Percentiles rank a stretch among this genome's conserved stretches.
Evolutionary conservation across 2,113 vertebrate species (phyloP).

Genomic region (Sapayoa aenigma): DNA sequence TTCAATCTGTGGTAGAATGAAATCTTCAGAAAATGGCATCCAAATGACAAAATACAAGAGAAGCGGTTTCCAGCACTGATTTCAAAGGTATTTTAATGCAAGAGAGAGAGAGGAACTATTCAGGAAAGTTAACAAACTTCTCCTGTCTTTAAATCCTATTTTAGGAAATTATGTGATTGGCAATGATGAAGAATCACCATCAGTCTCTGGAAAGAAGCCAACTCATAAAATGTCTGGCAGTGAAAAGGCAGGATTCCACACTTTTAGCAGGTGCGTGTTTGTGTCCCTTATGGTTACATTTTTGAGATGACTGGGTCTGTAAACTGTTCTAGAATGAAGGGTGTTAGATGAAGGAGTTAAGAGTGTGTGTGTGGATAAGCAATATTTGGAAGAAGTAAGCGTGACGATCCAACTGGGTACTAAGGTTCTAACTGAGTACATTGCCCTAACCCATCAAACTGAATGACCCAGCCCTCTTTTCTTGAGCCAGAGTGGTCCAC

Average conservation of each 20-base stretch:
- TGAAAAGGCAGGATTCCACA: constrained; percentile 58
- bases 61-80: background rate
- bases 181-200: constrained; percentile 80
- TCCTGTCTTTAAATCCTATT: constrained; percentile 45
- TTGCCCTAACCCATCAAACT: background rate
- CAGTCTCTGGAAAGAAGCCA: constrained; percentile 66
- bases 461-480: background rate
- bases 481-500: background rate
- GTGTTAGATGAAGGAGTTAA: background rate
- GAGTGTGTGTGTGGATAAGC: rapidly evolving
- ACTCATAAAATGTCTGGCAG: constrained; percentile 10
- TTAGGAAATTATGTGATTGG: constrained; percentile 75
- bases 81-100: background rate
- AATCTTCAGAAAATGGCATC: background rate
- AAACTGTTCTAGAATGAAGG: background rate
- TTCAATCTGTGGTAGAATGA: background rate
- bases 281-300: background rate
- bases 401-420: background rate
- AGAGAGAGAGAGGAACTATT: background rate
- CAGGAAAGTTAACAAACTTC: background rate
- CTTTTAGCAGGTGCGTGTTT: constrained; percentile 76
- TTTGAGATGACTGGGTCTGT: background rate
- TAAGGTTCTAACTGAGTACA: background rate
- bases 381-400: background rate
- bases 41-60: background rate